Percentiles rank a stretch among this genome's conserved stretches.
Evolutionary conservation across 1,140 invertebrate species (phyloP).

Genomic region (Dinoponera quadriceps): DNA sequence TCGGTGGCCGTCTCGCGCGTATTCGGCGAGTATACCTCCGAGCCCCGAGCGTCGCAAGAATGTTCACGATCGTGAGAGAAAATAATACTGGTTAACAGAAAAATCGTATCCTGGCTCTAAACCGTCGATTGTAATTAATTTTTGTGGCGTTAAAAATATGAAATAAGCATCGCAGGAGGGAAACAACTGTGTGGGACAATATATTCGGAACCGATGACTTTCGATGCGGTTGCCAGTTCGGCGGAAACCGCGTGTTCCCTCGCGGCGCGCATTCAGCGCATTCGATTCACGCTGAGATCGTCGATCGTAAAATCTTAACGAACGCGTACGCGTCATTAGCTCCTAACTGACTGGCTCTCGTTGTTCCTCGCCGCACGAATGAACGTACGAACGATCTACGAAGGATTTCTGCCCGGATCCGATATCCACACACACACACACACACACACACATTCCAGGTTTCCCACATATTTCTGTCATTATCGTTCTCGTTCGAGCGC

Average conservation of each 20-base stretch:
- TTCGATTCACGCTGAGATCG: neutral
- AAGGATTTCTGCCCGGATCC: conserved; percentile 17
- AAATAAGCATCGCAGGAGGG: no score
- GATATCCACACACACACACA: conserved; percentile 15
- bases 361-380: neutral
- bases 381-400: conserved; percentile 6
- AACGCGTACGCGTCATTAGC: conserved; percentile 8
- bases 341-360: neutral
- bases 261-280: neutral
- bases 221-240: neutral
- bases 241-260: neutral
- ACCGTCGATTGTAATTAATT: no score
- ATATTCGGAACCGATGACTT: neutral
- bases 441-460: no score
- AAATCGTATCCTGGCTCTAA: no score
- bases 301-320: conserved; percentile 9
- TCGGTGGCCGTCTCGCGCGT: neutral
- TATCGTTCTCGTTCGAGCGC: conserved; percentile 25
- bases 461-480: conserved; percentile 39
- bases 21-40: no score
- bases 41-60: no score
- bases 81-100: neutral
- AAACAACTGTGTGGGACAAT: no score
- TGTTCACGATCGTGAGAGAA: no score
- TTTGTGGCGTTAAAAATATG: no score